These are phyloP conservation scores for Pachypsylla venusta DNA, from an alignment of 1,140 invertebrate genomes.

Conservation along the genomic window DNA sequence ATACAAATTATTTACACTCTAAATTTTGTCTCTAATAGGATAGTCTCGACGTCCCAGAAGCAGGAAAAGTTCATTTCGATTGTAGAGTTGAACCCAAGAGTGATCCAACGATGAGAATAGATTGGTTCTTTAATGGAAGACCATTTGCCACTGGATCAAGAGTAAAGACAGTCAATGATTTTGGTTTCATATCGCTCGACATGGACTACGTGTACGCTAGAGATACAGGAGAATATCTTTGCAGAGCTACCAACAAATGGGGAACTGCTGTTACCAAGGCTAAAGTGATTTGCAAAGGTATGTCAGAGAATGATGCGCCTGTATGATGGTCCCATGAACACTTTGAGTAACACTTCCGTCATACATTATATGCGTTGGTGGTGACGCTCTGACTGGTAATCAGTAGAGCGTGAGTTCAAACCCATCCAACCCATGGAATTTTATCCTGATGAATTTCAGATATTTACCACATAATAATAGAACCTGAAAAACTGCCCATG, in stretches of 20 bases:
- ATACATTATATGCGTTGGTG: no score
- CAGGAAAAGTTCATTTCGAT: slow-evolving; percentile 77
- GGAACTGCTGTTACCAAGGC: slow-evolving; percentile 68
- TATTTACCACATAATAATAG: no score
- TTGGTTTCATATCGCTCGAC: slow-evolving; percentile 79
- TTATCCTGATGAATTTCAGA: no score
- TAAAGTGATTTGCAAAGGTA: slow-evolving; percentile 57
- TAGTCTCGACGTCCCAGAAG: slow-evolving; percentile 63
- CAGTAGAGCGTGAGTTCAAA: no score
- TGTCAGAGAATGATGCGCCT: slow-evolving; percentile 24
- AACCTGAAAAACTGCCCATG: no score
- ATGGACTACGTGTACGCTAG: slow-evolving; percentile 71
- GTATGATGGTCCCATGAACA: no score
- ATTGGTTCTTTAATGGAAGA: slow-evolving; percentile 86
- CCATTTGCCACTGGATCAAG: slow-evolving; percentile 76
- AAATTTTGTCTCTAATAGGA: slow-evolving; percentile 16
- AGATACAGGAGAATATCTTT: slow-evolving; percentile 74
- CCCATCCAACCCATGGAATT: no score
- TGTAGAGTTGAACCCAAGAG: slow-evolving; percentile 74
- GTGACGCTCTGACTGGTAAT: no score
- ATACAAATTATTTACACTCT: no score
- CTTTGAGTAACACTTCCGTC: no score
- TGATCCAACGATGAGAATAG: slow-evolving; percentile 75
- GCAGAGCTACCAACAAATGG: slow-evolving; percentile 72
- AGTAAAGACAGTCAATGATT: slow-evolving; percentile 82